Base-by-base conservation (phyloP, 2,113 vertebrate species). In the Anas platyrhynchos region DNA sequence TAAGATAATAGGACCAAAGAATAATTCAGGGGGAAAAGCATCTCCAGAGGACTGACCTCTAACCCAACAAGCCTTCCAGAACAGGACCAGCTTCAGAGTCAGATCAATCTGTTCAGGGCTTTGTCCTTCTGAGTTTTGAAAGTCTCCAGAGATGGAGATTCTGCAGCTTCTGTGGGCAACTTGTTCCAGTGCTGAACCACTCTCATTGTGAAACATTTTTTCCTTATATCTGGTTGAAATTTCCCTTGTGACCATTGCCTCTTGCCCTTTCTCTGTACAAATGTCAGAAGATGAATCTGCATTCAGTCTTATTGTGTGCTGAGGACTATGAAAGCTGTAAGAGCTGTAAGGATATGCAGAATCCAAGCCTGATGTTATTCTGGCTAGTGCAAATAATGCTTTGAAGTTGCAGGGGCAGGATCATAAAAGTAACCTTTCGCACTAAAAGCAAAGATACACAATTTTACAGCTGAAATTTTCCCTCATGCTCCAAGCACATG, bases 401-500 rank as follows among this genome's bases (percentile, higher is more conserved):
- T 8, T 43, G 26, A 83, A 83, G 6, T 16, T 55, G 26, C 50
- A 89, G n/a, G 68, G 0, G 0, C 21, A 77, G 55, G 59, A 73
- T 7, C 43, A 46, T 71, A 54, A 61, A 54, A 5, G 2, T 4
- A 81, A 8, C 4, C 7, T 87, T 84, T 77, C 48, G 36, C 4
- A 54, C 4, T 46, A n/a, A 82, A 59, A 58, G 4, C 8, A 38
- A 74, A 82, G 7, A 13, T 8, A 38, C 0, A 1, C 3, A 13
- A 6, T 43, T 74, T 83, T 74, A 27, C 69, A 81, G 16, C 16
- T 74, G 20, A 66, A 72, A 5, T 1, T 55, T 73, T 59, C 14
- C 0, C 0, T 4, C 36, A 72, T 81, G 50, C 16, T 48, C n/a
- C 17, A 62, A 61, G n/a, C 13, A 83, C 6, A 26, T 1, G 1